Evolutionary conservation across 1,140 invertebrate genomes (phyloP), one percentile per base, ranked within the genome.

Genomic region (Helicoverpa zea): DNA sequence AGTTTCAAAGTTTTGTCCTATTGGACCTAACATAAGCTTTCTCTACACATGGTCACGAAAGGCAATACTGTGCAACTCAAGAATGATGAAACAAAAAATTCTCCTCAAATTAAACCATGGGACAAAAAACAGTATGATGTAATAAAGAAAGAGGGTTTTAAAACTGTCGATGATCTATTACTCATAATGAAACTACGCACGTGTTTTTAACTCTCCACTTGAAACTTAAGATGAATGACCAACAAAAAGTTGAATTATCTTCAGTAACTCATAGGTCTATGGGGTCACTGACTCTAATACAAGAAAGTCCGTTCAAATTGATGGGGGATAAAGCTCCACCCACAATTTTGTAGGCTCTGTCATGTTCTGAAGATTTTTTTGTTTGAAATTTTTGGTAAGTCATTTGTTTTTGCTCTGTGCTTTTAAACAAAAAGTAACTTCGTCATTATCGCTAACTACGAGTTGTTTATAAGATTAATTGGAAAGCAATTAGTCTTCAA

Each of bases 191-290:
- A 47, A 47, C 63, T 18, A 23, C 35, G 2, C 43, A 66, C 35
- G n/a, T 56, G 29, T 73, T 56, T 56, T 35, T 30, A 54, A 12
- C 68, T 70, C n/a, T 9, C 49, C 29, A 56, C 43, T 68, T 68
- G 43, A 68, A 68, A 18, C n/a, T 68, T 68, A 23, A 68, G 35
- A 59, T 49, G 43, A 73, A 56, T 23, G 29, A 73, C 4, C n/a
- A 43, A 72, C 68, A 72, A 72, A 73, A 73, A 73, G 70, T 54
- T 30, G 29, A 54, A 56, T 73, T 73, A 73, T n/a, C 14, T 73
- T 73, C 16, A 13, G n/a, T 35, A 73, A 35, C 70, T 54, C 54
- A 73, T 54, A 68, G 11, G 13, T 58, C 61, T 66, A 66, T 16
- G 29, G n/a, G 70, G 70, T 73, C 54, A 58, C 11, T 73, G 29